phyloP scores from a whole-genome alignment of 2,797 vertebrate genomes.

The Sardinella longiceps region DNA sequence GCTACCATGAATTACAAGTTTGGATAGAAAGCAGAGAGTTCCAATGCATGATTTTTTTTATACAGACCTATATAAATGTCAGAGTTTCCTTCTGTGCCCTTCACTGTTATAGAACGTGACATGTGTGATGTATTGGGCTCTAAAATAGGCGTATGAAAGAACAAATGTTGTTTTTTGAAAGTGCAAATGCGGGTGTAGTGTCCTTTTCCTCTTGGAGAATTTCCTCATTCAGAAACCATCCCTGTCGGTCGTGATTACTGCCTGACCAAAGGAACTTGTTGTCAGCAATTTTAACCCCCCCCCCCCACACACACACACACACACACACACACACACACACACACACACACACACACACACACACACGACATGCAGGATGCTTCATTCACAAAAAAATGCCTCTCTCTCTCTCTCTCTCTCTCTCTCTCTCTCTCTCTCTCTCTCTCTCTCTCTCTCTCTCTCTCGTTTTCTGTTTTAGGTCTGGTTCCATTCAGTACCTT shows the following conservation, averaged over 20 bases:
- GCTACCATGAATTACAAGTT: not conserved
- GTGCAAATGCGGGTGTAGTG: constrained; percentile 47
- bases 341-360: not conserved
- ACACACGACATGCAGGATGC: constrained; percentile 69
- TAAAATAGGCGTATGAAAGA: constrained; percentile 47
- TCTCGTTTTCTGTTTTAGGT: not conserved
- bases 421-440: not conserved
- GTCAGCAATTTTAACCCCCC: constrained; percentile 67
- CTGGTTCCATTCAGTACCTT: constrained; percentile 41
- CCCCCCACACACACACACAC: constrained; percentile 27
- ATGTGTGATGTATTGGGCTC: constrained; percentile 32
- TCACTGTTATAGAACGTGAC: constrained; percentile 51
- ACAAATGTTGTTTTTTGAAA: constrained; percentile 51
- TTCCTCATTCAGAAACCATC: constrained; percentile 61
- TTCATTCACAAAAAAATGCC: constrained; percentile 78
- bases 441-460: not conserved
- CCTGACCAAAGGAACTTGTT: constrained; percentile 60
- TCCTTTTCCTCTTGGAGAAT: constrained; percentile 49
- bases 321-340: not conserved
- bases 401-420: not conserved
- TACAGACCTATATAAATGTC: constrained; percentile 4
- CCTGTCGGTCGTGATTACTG: constrained; percentile 63
- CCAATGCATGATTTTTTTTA: constrained; percentile 9
- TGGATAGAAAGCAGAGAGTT: not conserved
- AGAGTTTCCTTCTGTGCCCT: not conserved